phyloP scores from a whole-genome alignment of 2,113 vertebrate genomes.

The Rhynchopsitta pachyrhyncha region DNA sequence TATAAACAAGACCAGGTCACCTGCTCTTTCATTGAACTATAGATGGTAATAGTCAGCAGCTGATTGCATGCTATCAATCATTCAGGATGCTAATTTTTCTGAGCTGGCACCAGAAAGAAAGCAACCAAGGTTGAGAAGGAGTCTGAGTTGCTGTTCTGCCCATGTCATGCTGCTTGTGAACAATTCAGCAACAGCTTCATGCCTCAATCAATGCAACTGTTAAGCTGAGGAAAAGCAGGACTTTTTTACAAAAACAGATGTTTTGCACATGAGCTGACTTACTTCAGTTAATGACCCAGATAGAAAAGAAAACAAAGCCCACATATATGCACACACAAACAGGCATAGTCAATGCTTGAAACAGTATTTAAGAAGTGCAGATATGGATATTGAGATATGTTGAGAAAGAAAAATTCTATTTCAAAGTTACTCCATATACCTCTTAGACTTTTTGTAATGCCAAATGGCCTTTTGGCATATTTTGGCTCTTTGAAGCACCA shows the following conservation, averaged over 20 bases:
- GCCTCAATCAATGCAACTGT: conserved; percentile 35
- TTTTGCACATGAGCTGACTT: conserved; percentile 52
- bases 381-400: not conserved
- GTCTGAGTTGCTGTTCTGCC: not conserved
- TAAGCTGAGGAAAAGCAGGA: conserved; percentile 54
- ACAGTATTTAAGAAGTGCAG: not conserved
- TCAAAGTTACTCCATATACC: not conserved
- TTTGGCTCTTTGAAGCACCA: not conserved
- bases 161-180: not conserved
- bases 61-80: conserved; percentile 45
- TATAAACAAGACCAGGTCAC: conserved; percentile 21
- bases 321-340: not conserved
- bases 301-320: conserved; percentile 25
- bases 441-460: not conserved
- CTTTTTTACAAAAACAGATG: conserved; percentile 46
- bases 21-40: not conserved
- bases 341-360: not conserved
- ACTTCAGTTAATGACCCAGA: conserved; percentile 25
- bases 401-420: not conserved
- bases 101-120: conserved; percentile 1
- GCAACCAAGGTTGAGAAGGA: not conserved
- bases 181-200: not conserved
- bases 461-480: not conserved
- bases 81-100: conserved; percentile 15
- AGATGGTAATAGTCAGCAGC: conserved; percentile 4